Conservation (phyloP, 2,113 vertebrate species). For the Eublepharis macularius region DNA sequence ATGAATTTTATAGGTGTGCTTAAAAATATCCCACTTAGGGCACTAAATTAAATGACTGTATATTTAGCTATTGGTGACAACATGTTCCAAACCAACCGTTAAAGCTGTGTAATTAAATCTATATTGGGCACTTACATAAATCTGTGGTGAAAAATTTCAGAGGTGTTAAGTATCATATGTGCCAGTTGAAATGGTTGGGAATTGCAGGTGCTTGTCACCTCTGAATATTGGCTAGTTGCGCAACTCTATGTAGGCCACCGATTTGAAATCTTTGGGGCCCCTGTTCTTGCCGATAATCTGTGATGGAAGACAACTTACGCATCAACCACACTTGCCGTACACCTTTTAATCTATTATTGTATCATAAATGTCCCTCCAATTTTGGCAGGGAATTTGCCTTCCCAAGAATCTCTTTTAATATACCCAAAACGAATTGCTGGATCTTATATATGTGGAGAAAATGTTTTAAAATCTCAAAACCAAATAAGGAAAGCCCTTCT, state of each 20-base stretch:
- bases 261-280: slow-evolving; percentile 3
- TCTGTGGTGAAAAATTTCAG: slow-evolving; percentile 24
- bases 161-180: accelerated
- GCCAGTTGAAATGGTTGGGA: not conserved
- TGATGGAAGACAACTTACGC: too few relatives aligned
- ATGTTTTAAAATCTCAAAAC: not conserved
- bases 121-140: slow-evolving; percentile 20
- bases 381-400: not conserved
- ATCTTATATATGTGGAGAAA: not conserved
- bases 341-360: not conserved
- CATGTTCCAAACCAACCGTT: slow-evolving; percentile 16
- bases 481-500: not conserved
- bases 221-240: not conserved
- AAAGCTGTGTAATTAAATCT: slow-evolving; percentile 31
- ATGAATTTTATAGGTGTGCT: slow-evolving; percentile 34
- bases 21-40: slow-evolving; percentile 28
- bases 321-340: not conserved
- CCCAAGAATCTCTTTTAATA: not conserved
- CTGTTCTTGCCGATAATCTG: not conserved
- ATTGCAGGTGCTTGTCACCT: slow-evolving; percentile 27
- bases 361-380: not conserved
- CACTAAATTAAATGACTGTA: slow-evolving; percentile 27
- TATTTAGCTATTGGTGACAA: not conserved
- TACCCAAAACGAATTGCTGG: not conserved
- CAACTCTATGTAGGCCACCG: not conserved